Percentiles rank a stretch among this genome's conserved stretches.
Evolutionary conservation across 2,797 vertebrate genomes (phyloP).

Genomic region (Thaleichthys pacificus): DNA sequence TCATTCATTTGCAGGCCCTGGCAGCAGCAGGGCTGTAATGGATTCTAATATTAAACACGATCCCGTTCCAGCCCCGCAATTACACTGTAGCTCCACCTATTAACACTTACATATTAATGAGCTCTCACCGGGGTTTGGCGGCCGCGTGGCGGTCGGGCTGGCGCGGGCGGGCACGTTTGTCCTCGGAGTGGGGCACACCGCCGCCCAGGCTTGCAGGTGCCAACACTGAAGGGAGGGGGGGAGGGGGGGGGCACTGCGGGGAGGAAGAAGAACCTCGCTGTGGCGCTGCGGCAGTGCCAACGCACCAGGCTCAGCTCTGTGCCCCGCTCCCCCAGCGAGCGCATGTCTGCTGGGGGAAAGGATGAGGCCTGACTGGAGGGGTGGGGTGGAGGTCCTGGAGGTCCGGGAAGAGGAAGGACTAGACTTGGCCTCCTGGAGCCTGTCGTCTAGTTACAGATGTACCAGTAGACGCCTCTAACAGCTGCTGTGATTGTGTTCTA

Average conservation of each 20-base stretch:
- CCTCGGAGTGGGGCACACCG: slow-evolving; percentile 13
- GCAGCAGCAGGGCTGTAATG: slow-evolving; percentile 67
- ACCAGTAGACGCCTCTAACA: background rate
- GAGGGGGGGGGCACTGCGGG: slow-evolving; percentile 8
- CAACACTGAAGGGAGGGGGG: slow-evolving; percentile 20
- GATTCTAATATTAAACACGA: slow-evolving; percentile 70
- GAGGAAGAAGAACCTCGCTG: background rate
- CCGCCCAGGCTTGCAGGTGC: slow-evolving; percentile 45
- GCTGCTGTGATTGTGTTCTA: too few species aligned
- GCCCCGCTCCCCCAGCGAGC: too few species aligned
- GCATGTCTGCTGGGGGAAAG: too few species aligned
- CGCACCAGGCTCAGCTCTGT: too few species aligned
- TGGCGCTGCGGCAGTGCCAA: too few species aligned
- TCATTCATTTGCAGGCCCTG: slow-evolving; percentile 66
- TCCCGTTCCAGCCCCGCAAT: slow-evolving; percentile 65
- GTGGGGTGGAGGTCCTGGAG: too few species aligned
- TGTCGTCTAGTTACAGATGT: background rate
- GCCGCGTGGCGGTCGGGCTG: slow-evolving; percentile 19
- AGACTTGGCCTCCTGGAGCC: too few species aligned
- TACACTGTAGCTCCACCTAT: slow-evolving; percentile 71
- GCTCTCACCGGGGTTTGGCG: slow-evolving; percentile 47
- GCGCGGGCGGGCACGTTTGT: background rate
- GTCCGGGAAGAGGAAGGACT: too few species aligned
- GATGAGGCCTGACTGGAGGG: background rate
- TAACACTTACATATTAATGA: slow-evolving; percentile 71